Percentiles rank a stretch among this genome's conserved stretches.
Evolutionary conservation across 2,113 vertebrate genomes (phyloP).

Genomic region (Tor tambroides): DNA sequence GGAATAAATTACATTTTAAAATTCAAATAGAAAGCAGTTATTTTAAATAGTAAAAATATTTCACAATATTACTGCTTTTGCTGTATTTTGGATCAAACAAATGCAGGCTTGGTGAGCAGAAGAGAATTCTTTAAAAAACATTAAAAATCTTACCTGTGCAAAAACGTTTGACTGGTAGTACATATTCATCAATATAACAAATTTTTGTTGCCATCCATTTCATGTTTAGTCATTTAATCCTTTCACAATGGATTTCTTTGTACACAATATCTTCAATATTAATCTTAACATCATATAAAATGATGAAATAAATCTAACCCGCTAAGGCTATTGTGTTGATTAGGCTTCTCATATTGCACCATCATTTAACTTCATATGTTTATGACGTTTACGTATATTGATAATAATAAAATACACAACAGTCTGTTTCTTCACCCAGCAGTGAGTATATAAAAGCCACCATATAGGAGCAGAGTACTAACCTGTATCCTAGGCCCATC

Average conservation of each 20-base stretch:
- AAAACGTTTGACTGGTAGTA: too few relatives aligned
- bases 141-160: too few relatives aligned
- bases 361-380: not conserved
- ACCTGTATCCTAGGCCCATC: constrained; percentile 22
- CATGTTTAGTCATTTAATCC: not conserved
- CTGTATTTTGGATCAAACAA: too few relatives aligned
- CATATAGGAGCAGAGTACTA: not conserved
- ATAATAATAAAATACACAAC: not conserved
- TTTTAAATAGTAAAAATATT: too few relatives aligned
- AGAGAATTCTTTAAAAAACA: too few relatives aligned
- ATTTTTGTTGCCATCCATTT: not conserved
- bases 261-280: too few relatives aligned
- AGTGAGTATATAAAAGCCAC: constrained; percentile 30
- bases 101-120: too few relatives aligned
- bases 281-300: not conserved
- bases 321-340: not conserved
- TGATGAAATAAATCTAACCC: not conserved
- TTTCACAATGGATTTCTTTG: not conserved
- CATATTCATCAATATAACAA: not conserved
- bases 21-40: too few relatives aligned
- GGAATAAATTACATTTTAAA: too few relatives aligned
- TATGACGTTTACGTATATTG: not conserved
- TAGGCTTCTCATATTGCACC: not conserved
- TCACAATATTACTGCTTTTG: too few relatives aligned
- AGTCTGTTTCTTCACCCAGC: not conserved